Conservation (phyloP, 2,113 vertebrate species). For the Seriola dumerili region DNA sequence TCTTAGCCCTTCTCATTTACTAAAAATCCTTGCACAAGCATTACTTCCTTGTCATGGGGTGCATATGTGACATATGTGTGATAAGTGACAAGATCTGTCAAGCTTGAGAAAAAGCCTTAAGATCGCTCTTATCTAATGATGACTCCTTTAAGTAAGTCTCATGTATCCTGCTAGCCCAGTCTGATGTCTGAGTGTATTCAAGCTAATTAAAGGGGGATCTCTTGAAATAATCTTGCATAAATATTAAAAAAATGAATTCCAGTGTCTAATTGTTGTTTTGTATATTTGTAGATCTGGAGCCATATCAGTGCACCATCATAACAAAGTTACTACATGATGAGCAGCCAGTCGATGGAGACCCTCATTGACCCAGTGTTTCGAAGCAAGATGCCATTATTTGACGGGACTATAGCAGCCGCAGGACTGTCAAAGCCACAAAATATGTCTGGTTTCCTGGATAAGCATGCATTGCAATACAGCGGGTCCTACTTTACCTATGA, state of each 20-base stretch:
- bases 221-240: not conserved
- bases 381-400: conserved; percentile 86
- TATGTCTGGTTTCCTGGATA: conserved; percentile 64
- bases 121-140: not conserved
- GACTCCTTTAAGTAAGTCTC: not conserved
- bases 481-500: conserved; percentile 88
- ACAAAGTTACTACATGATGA: conserved; percentile 81
- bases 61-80: conserved; percentile 42
- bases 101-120: conserved; percentile 19
- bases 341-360: conserved; percentile 80
- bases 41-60: conserved; percentile 14
- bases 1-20: not conserved
- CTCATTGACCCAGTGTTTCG: conserved; percentile 77
- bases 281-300: conserved; percentile 63
- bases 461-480: conserved; percentile 81
- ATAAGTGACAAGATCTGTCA: conserved; percentile 31
- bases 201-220: not conserved
- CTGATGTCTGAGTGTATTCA: not conserved
- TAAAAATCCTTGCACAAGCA: not conserved
- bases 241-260: not conserved
- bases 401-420: conserved; percentile 63
- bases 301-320: conserved; percentile 31
- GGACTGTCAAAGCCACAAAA: conserved; percentile 74
- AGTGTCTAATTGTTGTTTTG: conserved; percentile 34
- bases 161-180: not conserved